Base-by-base conservation (phyloP, 1,140 invertebrate species). In the Drosophila parabipectinata region DNA sequence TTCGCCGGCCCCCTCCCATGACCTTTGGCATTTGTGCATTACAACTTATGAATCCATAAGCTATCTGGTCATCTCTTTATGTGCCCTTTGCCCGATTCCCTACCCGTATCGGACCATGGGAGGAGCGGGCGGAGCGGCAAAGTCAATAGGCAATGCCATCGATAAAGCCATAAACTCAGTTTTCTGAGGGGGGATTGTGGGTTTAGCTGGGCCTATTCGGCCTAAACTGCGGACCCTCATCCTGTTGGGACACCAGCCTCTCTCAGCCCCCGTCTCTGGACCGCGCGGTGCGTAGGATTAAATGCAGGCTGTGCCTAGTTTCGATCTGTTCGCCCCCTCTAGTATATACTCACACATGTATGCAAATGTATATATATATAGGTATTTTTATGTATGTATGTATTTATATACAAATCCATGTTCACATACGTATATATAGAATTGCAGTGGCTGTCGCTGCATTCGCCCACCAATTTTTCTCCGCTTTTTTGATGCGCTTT, bases 101-200 rank as follows among this genome's bases (percentile, higher is more conserved):
- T 37, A 34, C 28, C 30, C 30, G 4, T 51, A 64, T 51, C 63
- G 32, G 15, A 30, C 47, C 45, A 67, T 51, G 5, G 10, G 41
- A 0, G 78, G 66, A 58, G 28, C 41, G 53, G 60, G 41, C 51
- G 64, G 62, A 79, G 69, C 68, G 67, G 69, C 76, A 87, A 88
- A 88, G 83, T 88, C 83, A 88, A 88, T 88, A 89, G 75, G 79
- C 83, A 88, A 88, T 88, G 83, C 83, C 83, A 87, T 77, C 79
- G 79, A 87, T 83, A 88, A 81, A 53, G 72, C 72, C 62, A 87
- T 81, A 87, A 82, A 78, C 66, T 72, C 18, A 57, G 60, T 76
- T 51, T 78, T 66, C 48, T 50, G 53, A 44, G 59, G 26, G 60
- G 18, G 32, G 32, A 45, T 71, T 72, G 58, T 64, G 45, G 48